Base-by-base conservation (phyloP, 2,113 vertebrate genomes). In the Eulacestoma nigropectus region DNA sequence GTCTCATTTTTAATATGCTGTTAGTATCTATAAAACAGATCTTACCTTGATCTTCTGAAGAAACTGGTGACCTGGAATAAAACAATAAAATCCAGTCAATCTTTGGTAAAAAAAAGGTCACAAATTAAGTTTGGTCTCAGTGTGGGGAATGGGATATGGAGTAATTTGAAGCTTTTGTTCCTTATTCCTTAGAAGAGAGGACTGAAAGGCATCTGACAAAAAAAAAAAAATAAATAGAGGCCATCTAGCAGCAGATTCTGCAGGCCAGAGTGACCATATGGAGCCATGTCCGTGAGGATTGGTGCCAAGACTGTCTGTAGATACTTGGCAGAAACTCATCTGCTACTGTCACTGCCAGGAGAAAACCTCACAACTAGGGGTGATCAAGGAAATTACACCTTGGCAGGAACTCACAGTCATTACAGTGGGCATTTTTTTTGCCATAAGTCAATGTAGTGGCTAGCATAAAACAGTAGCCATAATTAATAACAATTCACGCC, bases 11-110 rank as follows among this genome's bases (percentile, higher is more conserved):
- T 64, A 93, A 86, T 63, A 60, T 42, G 74, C 4, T 64, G n/a
- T 83, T 84, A 74, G 26, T 67, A 93, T 75, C 57, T 92, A n/a
- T 76, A 78, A 96, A 90, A 74, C 10, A 86, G 52, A 82, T 85
- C 98, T 98, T 98, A 98, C 98, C 98, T 96, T 98, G 98, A 95
- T 98, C 98, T 97, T 98, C 98, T 93, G 97, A 98, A 95, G 98
- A 98, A 42, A 97, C 97, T 1, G 98, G 98, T 83, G 98, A 98
- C 97, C 98, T 98, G 97, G 78, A 98, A 97, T 57, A 91, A 96
- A 95, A 97, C 53, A 97, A 98, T 39, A 98, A 96, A 97, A 84
- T 50, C 77, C 74, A 84, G 88, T 98, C 94, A 98, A 91, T 94
- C 87, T 91, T 89, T 84, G 52, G 50, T 37, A 68, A 53, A 81